Evolutionary conservation across 2,888 invertebrate species (phyloP).

Genomic region (Drosophila kanekoi): DNA sequence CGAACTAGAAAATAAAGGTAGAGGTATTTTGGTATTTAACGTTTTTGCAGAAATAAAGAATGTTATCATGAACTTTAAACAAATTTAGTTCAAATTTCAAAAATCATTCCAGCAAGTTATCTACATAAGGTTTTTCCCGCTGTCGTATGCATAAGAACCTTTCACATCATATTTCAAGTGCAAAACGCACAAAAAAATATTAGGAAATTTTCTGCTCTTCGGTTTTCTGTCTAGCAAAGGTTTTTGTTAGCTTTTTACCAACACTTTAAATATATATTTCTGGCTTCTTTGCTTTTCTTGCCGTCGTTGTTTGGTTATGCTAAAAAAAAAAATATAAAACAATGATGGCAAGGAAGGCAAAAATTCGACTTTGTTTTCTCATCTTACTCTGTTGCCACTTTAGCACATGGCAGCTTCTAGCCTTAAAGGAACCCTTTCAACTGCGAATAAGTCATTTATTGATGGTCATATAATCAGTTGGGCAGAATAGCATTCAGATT

Average conservation of each 20-base stretch:
- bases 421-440: background rate
- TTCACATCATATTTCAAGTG: slow-evolving; percentile 4
- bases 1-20: too few relatives aligned
- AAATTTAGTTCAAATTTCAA: too few relatives aligned
- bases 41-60: too few relatives aligned
- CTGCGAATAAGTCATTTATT: slow-evolving; percentile 37
- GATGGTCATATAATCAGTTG: background rate
- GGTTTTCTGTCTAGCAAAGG: slow-evolving; percentile 13
- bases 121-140: background rate
- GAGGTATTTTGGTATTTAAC: too few relatives aligned
- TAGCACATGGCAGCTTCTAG: slow-evolving; percentile 6
- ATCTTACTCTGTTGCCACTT: slow-evolving; percentile 20
- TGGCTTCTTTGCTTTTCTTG: background rate
- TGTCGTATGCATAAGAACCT: background rate
- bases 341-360: too few relatives aligned
- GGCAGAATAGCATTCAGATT: slow-evolving; percentile 21
- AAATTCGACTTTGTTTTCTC: slow-evolving; percentile 7
- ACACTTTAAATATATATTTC: background rate
- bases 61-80: too few relatives aligned
- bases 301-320: slow-evolving; percentile 4
- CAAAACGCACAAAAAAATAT: background rate
- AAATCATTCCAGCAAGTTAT: background rate
- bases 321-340: too few relatives aligned
- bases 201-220: background rate
- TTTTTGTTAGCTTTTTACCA: slow-evolving; percentile 2